These are phyloP conservation scores for Eucera pruinosa DNA, from an alignment of 2,888 invertebrate species.

Conservation along the genomic window DNA sequence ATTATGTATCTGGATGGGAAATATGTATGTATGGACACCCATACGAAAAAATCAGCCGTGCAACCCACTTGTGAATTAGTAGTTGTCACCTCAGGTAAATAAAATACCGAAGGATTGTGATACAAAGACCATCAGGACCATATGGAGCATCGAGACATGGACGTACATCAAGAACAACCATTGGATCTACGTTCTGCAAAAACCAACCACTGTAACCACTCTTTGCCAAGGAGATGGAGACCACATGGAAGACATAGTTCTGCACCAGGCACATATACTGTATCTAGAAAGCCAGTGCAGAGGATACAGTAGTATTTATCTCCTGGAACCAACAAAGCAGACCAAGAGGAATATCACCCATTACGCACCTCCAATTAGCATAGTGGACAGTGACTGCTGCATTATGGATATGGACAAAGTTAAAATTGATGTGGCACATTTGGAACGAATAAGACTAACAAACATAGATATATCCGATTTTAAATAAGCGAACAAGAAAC, in stretches of 20 bases:
- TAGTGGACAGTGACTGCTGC: constrained; percentile 13
- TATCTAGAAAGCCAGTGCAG: not conserved
- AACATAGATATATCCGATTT: constrained; percentile 62
- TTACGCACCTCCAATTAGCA: constrained; percentile 12
- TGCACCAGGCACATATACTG: not conserved
- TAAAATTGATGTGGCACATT: not conserved
- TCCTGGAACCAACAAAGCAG: not conserved
- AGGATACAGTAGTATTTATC: constrained; percentile 5
- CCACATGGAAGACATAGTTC: constrained; percentile 16
- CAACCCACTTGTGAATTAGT: not conserved
- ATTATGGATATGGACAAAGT: not conserved
- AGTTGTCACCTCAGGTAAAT: not conserved
- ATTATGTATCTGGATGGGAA: constrained; percentile 4
- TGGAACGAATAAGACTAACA: constrained; percentile 29
- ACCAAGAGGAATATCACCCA: constrained; percentile 8
- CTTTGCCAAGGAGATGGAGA: not conserved
- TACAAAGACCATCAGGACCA: constrained; percentile 15
- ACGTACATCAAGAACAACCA: not conserved
- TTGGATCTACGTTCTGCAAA: constrained; percentile 12
- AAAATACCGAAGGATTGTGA: constrained; percentile 9
- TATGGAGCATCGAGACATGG: no score
- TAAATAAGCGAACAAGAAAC: constrained; percentile 61
- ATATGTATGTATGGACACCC: no score
- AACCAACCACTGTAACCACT: no score
- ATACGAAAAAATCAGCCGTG: not conserved